Evolutionary conservation across 2,113 vertebrate genomes (phyloP).

Genomic region (Dascyllus trimaculatus): DNA sequence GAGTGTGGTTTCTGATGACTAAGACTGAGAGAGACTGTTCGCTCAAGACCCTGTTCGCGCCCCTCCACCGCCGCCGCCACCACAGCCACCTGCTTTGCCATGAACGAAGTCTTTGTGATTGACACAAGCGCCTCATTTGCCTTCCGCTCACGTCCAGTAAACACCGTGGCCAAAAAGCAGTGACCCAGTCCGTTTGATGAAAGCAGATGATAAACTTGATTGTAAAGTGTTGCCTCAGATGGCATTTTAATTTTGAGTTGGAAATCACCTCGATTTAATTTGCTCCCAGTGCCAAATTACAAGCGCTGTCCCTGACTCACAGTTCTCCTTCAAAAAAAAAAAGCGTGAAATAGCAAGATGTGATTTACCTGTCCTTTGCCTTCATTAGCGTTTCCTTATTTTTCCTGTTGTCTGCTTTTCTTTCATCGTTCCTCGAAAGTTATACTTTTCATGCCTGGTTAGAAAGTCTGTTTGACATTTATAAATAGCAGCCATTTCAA

Average conservation of each 20-base stretch:
- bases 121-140: conserved; percentile 70
- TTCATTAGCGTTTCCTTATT: conserved; percentile 9
- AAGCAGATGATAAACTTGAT: conserved; percentile 68
- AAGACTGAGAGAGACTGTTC: conserved; percentile 76
- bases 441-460: background rate
- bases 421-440: conserved; percentile 1
- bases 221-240: conserved; percentile 54
- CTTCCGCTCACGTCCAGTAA: conserved; percentile 75
- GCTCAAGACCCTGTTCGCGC: conserved; percentile 56
- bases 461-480: conserved; percentile 7
- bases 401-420: background rate
- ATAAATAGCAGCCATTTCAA: conserved; percentile 14
- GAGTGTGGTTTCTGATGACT: conserved; percentile 70
- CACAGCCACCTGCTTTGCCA: conserved; percentile 79
- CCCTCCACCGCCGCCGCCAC: conserved; percentile 32
- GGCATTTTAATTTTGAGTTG: conserved; percentile 45
- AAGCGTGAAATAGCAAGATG: conserved; percentile 5
- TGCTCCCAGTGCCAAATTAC: conserved; percentile 38
- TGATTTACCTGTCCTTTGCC: conserved; percentile 21
- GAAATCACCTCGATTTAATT: conserved; percentile 66
- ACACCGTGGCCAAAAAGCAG: conserved; percentile 55
- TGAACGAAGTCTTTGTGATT: conserved; percentile 83
- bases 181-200: conserved; percentile 65
- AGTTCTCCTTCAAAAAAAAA: conserved; percentile 44
- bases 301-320: conserved; percentile 34